Evolutionary conservation across 2,888 invertebrate genomes (phyloP), one percentile per base, ranked within the genome.

Genomic region (Synergus laeviventris): DNA sequence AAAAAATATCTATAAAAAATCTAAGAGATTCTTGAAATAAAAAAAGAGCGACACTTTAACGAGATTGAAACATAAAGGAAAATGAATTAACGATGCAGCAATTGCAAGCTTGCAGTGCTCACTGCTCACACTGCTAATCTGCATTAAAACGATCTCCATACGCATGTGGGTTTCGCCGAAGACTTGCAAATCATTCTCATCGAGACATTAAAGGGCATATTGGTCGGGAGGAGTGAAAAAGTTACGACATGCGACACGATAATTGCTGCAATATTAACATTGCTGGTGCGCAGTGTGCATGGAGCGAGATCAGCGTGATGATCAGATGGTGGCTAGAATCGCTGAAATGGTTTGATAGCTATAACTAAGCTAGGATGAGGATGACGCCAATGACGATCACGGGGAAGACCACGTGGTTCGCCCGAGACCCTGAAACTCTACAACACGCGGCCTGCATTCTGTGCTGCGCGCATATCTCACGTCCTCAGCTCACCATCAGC

Each of bases 351-450:
- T 12, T 14, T 12, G 45, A 39, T 39, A n/a, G 49, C 49, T n/a
- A 16, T 45, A 49, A 3, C 56, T 21, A 9, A 21, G 21, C 18
- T 24, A 56, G 56, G 12, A 56, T 56, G 56, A 56, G 1, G 21
- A 56, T 56, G 66, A n/a, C 31, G 31, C 49, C 45, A 49, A 49
- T 70, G 70, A 49, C 31, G 70, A 70, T 31, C 45, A 49, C 45
- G 66, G 38, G 49, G 16, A 42, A 49, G 39, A 21, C 31, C 70
- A 76, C 75, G 75, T 70, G 70, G 60, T 64, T 76, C 59, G 38
- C 24, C 45, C 76, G 73, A 75, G 74, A 61, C 77, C 77, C 75
- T 76, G 80, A 79, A 79, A 79, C 38, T 24, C 12, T 60, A 60
- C 18, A 49, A 16, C 62, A 74, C 56, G 59, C 21, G 14, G 18